Evolutionary conservation across 2,113 vertebrate genomes (phyloP), one percentile per base, ranked within the genome.

Genomic region (Odontophorus gujanensis): DNA sequence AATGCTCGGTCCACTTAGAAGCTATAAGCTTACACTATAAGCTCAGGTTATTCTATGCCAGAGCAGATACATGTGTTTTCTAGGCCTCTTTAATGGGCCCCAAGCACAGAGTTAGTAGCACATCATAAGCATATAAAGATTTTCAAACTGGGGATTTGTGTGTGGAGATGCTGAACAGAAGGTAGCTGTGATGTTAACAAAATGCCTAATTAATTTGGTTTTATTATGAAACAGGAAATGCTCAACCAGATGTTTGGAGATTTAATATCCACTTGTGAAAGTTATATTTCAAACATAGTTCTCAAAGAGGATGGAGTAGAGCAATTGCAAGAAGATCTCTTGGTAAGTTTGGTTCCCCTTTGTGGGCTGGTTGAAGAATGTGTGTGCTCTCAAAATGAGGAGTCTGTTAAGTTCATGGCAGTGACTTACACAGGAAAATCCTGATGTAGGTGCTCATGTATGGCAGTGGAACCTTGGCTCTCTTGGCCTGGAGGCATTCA

Each of bases 171-270:
- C 25, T 53, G 28, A 53, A 53, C 11, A 16, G 51, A 53, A 28
- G 25, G 9, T 53, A 53, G 14, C 26, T 26, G 9, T 28, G 51
- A 28, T 53, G 51, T 53, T 53, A 93, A 92, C 89, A 20, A 92
- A 74, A 36, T 30, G n/a, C 55, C 5, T 2, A 81, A 78, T 88
- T 43, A 50, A 72, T 62, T 92, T 73, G 68, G 25, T 73, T 89
- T 93, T 48, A 93, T 81, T 92, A 92, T 43, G 75, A 63, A 77
- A 15, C 89, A 98, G 98, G 95, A 96, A 26, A 97, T 98, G 48
- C 96, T 99, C 81, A 96, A 98, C 84, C 95, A 97, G 65, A 97
- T 98, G 75, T 99, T 97, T 69, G 98, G 98, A n/a, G 98, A 98
- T n/a, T 89, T 99, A 69, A 96, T 99, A 10, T 96, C 97, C 0